Evolutionary conservation across 2,797 vertebrate genomes (phyloP), one percentile per base, ranked within the genome.

Genomic region (Enoplosus armatus): DNA sequence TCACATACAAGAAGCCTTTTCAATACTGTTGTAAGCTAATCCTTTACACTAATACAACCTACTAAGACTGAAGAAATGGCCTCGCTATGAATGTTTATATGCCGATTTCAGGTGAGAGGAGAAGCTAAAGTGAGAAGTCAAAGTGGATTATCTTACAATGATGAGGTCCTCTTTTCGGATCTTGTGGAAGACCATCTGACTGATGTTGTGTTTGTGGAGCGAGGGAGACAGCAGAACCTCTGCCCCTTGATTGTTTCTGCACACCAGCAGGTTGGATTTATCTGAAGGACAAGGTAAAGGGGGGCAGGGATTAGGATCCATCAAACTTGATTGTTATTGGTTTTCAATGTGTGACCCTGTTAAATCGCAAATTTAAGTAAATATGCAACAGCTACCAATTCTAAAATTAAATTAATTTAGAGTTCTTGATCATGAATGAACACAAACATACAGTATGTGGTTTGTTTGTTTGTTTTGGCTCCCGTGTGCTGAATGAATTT

Each of bases 131-230:
- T 4, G 41, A 43, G 5, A 60, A 11, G 8, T 67, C 29, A 71
- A 43, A 62, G 7, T 47, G 22, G 27, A n/a, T 1, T 11, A 29
- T 91, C 97, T 96, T 95, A 99, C 98, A 0, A 96, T 96, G 88
- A 95, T 85, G 37, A 99, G 95, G 83, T 99, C 97, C 83, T 99
- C 98, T 88, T 96, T 98, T 72, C 96, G 96, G 85, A 99, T 99
- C 94, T 98, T 99, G 95, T 99, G 98, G 92, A 99, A 99, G 63
- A 99, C 97, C 98, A 99, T 99, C 91, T 99, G 98, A 92, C 95
- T 98, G 93, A 99, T 95, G 87, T 96, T 97, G 84, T 97, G 97
- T 72, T 95, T 98, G 82, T 97, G 95, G 24, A 96, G 91, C 0
- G 94, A 95, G 22, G 96, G 97, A 45, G 97, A 97, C 16, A 93